phyloP scores from a whole-genome alignment of 2,113 vertebrate genomes.

The Tiliqua scincoides region DNA sequence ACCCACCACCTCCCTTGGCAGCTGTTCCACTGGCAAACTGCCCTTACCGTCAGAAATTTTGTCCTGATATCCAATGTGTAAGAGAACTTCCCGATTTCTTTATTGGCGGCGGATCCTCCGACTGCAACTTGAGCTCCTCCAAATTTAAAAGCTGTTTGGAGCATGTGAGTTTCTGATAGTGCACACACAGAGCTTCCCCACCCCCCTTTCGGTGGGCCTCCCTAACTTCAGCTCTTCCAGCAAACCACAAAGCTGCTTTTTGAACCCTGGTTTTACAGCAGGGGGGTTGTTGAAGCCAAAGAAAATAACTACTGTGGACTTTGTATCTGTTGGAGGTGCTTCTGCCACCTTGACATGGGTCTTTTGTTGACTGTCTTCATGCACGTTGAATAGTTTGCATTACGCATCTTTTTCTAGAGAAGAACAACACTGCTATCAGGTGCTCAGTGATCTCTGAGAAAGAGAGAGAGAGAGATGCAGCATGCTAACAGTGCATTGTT shows the following conservation, averaged over 20 bases:
- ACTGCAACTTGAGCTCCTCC: background rate
- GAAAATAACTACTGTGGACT: background rate
- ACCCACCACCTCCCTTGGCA: too few relatives aligned
- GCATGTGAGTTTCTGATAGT: background rate
- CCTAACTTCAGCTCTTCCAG: background rate
- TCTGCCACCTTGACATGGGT: background rate
- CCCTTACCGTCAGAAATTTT: too few relatives aligned
- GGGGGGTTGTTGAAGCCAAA: background rate
- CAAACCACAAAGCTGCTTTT: background rate
- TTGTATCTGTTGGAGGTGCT: fast-evolving
- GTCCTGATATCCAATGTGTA: too few relatives aligned
- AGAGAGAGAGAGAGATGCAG: too few relatives aligned
- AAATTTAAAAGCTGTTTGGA: background rate
- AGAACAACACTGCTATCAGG: background rate
- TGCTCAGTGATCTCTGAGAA: background rate
- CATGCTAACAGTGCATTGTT: background rate
- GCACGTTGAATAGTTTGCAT: too few relatives aligned
- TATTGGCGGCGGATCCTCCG: background rate
- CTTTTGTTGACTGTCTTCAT: background rate
- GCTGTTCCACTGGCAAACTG: too few relatives aligned
- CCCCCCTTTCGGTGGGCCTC: background rate
- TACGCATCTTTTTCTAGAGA: background rate
- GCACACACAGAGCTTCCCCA: background rate
- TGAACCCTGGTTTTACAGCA: background rate
- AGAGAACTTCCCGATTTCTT: background rate